A percentile compares a stretch with the other conserved stretches of the same genome.
phyloP scores from a whole-genome alignment of 1,140 invertebrate species.

The Atopsyche davidsoni region DNA sequence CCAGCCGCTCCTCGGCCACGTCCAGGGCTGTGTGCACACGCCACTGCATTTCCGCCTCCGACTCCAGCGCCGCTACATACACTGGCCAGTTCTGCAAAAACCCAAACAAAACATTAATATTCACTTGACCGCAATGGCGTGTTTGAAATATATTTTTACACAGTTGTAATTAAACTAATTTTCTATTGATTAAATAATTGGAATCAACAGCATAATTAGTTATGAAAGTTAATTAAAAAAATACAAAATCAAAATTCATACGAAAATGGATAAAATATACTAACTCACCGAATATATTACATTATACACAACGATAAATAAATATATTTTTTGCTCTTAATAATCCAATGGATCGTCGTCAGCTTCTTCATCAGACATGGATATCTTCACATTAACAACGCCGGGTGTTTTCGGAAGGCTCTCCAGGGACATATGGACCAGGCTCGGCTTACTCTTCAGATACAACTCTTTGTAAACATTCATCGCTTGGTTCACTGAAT shows the following conservation, averaged over 20 bases:
- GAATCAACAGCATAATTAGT: not conserved
- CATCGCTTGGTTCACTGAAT: no score
- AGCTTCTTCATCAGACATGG: no score
- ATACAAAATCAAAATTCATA: conserved; percentile 9
- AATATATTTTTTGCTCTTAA: no score
- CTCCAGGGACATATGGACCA: no score
- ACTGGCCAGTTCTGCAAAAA: conserved; percentile 79
- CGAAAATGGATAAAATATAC: not conserved
- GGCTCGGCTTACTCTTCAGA: no score
- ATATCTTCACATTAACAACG: no score
- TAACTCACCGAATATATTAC: no score
- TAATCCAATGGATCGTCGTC: no score
- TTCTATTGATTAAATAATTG: not conserved
- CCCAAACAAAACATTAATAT: not conserved
- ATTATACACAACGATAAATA: no score
- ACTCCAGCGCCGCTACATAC: conserved; percentile 73
- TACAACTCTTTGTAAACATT: no score
- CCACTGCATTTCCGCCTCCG: conserved; percentile 77
- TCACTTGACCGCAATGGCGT: not conserved
- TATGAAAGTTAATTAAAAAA: conserved; percentile 9
- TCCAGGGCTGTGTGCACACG: conserved; percentile 91
- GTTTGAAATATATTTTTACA: not conserved
- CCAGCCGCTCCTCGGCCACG: conserved; percentile 88
- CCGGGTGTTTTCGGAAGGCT: no score
- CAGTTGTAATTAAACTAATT: not conserved